These are phyloP conservation scores for Dendrocopos noguchii DNA, from an alignment of 2,113 vertebrate genomes.

Conservation along the genomic window DNA sequence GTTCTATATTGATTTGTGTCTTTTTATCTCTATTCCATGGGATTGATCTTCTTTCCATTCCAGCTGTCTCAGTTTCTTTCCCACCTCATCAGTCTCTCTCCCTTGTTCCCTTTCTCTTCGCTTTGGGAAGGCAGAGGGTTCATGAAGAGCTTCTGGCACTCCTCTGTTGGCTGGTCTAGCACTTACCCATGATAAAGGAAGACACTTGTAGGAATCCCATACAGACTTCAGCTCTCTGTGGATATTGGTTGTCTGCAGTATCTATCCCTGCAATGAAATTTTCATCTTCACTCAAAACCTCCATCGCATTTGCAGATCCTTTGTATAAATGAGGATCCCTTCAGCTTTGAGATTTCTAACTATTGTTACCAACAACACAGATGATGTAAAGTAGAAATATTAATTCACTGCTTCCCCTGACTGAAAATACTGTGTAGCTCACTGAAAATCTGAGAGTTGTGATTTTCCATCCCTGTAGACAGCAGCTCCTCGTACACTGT, in stretches of 20 bases:
- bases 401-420: slow-evolving; percentile 16
- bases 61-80: too few species aligned
- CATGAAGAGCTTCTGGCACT: too few species aligned
- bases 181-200: too few species aligned
- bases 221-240: background rate
- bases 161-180: too few species aligned
- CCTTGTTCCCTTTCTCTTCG: too few species aligned
- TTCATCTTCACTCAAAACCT: slow-evolving; percentile 18
- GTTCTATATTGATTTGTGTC: too few species aligned
- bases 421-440: background rate
- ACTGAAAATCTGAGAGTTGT: background rate
- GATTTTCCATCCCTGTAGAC: slow-evolving; percentile 20
- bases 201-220: background rate
- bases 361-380: background rate
- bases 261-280: background rate
- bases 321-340: slow-evolving; percentile 10
- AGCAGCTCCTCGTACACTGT: background rate
- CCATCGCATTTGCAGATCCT: background rate
- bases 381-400: background rate
- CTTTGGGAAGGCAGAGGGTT: too few species aligned
- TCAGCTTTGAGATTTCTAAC: background rate
- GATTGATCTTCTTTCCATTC: too few species aligned
- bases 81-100: too few species aligned
- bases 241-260: background rate
- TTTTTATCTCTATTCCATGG: too few species aligned